phyloP scores from a whole-genome alignment of 2,797 vertebrate species.

The Acipenser ruthenus region DNA sequence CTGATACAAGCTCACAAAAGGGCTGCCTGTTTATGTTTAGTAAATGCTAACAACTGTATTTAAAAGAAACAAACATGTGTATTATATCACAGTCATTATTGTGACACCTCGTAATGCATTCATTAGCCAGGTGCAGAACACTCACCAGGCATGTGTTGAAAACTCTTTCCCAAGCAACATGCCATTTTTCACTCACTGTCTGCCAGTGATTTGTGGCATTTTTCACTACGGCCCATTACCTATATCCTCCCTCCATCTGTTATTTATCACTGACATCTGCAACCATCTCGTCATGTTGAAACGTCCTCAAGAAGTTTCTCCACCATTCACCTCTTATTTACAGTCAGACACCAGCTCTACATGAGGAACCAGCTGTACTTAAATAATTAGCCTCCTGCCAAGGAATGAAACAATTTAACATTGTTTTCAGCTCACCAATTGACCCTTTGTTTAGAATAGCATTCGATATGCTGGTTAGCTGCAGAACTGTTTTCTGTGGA shows the following conservation, averaged over 20 bases:
- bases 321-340: constrained; percentile 6
- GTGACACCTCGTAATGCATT: neutral
- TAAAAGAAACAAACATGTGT: no score
- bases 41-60: no score
- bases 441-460: no score
- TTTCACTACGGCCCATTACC: neutral
- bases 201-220: constrained; percentile 2
- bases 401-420: no score
- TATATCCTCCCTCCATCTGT: neutral
- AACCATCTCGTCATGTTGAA: neutral
- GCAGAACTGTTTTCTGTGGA: no score
- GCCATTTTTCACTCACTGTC: neutral
- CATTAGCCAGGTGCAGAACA: neutral
- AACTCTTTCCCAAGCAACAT: neutral
- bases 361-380: no score
- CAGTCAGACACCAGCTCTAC: neutral
- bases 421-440: no score
- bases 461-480: no score
- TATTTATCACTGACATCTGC: neutral
- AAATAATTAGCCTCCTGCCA: no score
- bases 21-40: no score
- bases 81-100: no score
- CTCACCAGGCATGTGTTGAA: neutral
- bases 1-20: no score
- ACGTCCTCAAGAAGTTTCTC: constrained; percentile 1